A percentile compares a stretch with the other conserved stretches of the same genome.
Conservation (phyloP, 2,113 vertebrate species). For the Isichthys henryi region DNA sequence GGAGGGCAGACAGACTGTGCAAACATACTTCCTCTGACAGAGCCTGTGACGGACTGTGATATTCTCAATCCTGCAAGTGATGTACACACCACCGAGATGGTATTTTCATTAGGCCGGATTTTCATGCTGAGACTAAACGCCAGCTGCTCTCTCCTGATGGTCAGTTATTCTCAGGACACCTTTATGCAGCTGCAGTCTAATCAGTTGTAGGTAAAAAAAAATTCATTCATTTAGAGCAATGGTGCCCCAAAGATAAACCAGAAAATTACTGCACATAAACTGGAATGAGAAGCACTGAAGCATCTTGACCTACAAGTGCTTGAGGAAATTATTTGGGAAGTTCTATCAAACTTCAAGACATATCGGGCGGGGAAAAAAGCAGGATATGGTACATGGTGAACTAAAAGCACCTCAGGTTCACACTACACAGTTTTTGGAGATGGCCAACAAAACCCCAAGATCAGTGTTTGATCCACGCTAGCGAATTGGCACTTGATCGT, state of each 20-base stretch:
- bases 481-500: too few species aligned
- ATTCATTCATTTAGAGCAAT: neutral
- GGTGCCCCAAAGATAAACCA: neutral
- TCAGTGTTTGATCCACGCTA: too few species aligned
- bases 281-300: neutral
- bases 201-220: neutral
- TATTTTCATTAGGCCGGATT: neutral
- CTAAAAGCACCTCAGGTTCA: neutral
- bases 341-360: neutral
- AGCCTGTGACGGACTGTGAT: neutral
- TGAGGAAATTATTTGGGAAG: neutral
- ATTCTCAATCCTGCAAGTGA: neutral
- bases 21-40: neutral
- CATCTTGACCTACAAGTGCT: neutral
- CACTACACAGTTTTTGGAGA: neutral
- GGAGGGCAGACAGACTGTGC: neutral
- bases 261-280: neutral
- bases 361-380: neutral
- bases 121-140: neutral
- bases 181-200: neutral
- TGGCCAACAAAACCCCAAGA: neutral
- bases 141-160: neutral
- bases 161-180: neutral
- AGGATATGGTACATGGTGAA: neutral
- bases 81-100: neutral